Conservation (phyloP, 1,140 invertebrate species). For the Pseudomyrmex concolor region DNA sequence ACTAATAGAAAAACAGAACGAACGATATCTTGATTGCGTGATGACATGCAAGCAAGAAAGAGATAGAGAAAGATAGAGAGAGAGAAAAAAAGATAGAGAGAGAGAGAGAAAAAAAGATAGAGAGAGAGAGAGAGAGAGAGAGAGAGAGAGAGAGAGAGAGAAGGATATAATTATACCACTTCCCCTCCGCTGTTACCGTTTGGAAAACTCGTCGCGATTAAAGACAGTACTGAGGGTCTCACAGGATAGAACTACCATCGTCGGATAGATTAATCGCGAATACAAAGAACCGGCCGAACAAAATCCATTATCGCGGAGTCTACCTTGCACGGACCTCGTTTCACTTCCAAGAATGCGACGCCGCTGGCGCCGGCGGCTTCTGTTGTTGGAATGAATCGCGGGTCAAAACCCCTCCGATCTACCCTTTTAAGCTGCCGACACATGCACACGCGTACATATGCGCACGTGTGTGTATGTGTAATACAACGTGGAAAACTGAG, state of each 20-base stretch:
- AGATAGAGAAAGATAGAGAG: neutral
- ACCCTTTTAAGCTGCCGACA: slow-evolving; percentile 28
- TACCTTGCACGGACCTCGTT: slow-evolving; percentile 44
- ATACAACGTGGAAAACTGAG: neutral
- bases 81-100: too few relatives aligned
- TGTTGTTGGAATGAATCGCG: slow-evolving; percentile 41
- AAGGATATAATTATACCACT: slow-evolving; percentile 55
- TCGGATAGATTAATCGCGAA: slow-evolving; percentile 61
- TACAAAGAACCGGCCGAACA: slow-evolving; percentile 63
- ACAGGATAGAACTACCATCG: slow-evolving; percentile 37
- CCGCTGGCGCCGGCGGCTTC: slow-evolving; percentile 24
- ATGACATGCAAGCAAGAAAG: slow-evolving; percentile 10
- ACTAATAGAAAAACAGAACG: slow-evolving; percentile 33
- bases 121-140: too few relatives aligned
- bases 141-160: too few relatives aligned
- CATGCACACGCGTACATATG: neutral
- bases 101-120: neutral
- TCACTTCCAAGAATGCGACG: slow-evolving; percentile 48
- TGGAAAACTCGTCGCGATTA: slow-evolving; percentile 47
- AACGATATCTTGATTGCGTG: slow-evolving; percentile 33
- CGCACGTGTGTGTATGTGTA: neutral
- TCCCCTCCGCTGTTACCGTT: slow-evolving; percentile 48
- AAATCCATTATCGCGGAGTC: slow-evolving; percentile 65
- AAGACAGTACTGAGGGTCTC: slow-evolving; percentile 20
- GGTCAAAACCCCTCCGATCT: slow-evolving; percentile 44